A percentile compares a stretch with the other conserved stretches of the same genome.
phyloP scores from a whole-genome alignment of 2,113 vertebrate genomes.

The Psophia crepitans region DNA sequence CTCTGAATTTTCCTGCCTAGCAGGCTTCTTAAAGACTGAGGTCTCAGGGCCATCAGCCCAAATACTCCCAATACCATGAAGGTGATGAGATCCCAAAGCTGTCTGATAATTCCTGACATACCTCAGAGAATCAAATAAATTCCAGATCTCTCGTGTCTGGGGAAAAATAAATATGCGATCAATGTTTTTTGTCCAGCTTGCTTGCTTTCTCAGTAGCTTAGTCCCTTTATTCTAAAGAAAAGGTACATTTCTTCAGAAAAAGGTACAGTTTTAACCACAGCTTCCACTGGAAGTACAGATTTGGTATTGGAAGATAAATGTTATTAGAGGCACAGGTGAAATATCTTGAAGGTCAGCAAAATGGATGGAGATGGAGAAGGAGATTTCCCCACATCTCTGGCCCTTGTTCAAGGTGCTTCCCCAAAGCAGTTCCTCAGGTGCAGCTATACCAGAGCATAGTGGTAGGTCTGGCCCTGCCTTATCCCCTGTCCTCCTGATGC shows the following conservation, averaged over 20 bases:
- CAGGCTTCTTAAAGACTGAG: background rate
- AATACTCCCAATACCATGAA: background rate
- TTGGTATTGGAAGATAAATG: background rate
- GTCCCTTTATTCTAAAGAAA: background rate
- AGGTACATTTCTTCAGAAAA: background rate
- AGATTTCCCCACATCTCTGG: background rate
- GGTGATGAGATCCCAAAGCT: background rate
- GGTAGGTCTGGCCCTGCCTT: background rate
- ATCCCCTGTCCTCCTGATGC: background rate
- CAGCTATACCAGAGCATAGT: background rate
- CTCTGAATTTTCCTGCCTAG: background rate
- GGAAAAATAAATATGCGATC: background rate
- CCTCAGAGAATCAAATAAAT: background rate
- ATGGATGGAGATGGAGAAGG: background rate
- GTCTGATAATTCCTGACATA: background rate
- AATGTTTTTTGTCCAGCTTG: background rate
- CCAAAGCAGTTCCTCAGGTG: background rate
- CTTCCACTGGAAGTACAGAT: background rate
- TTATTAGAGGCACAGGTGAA: background rate
- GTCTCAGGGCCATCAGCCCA: background rate
- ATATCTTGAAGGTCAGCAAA: background rate
- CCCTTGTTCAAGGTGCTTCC: background rate
- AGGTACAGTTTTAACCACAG: background rate
- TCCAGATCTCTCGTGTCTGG: background rate
- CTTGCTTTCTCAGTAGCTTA: background rate